Evolutionary conservation across 2,113 vertebrate genomes (phyloP).

Genomic region (Trematocara variabile): DNA sequence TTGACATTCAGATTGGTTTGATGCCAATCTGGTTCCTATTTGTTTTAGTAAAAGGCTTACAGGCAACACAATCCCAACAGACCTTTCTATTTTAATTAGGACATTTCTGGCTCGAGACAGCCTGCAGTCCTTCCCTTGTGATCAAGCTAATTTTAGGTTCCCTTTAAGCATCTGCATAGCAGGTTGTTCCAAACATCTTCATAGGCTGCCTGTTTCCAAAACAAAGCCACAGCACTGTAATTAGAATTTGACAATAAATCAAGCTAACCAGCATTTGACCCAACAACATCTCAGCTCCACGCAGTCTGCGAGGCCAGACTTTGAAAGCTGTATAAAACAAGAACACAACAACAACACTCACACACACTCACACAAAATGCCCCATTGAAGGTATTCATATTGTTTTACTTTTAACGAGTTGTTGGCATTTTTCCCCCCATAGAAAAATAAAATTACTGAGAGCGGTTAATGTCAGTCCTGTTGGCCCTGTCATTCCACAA

Average conservation of each 20-base stretch:
- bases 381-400: background rate
- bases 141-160: slow-evolving; percentile 50
- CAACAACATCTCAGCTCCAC: slow-evolving; percentile 21
- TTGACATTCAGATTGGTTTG: slow-evolving; percentile 5
- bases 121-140: slow-evolving; percentile 10
- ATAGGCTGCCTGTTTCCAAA: slow-evolving; percentile 44
- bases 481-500: slow-evolving; percentile 62
- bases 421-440: background rate
- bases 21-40: slow-evolving; percentile 23
- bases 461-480: slow-evolving; percentile 49
- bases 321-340: background rate
- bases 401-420: background rate
- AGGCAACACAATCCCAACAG: slow-evolving; percentile 19
- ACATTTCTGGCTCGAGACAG: slow-evolving; percentile 18
- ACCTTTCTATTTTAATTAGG: slow-evolving; percentile 42
- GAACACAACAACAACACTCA: background rate
- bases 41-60: background rate
- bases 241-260: slow-evolving; percentile 48
- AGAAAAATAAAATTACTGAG: background rate
- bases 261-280: slow-evolving; percentile 24
- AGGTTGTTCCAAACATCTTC: slow-evolving; percentile 47
- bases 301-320: background rate
- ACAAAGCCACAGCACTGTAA: slow-evolving; percentile 50
- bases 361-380: background rate
- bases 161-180: slow-evolving; percentile 12